phyloP scores from a whole-genome alignment of 2,797 vertebrate species.

The Myotis daubentonii region DNA sequence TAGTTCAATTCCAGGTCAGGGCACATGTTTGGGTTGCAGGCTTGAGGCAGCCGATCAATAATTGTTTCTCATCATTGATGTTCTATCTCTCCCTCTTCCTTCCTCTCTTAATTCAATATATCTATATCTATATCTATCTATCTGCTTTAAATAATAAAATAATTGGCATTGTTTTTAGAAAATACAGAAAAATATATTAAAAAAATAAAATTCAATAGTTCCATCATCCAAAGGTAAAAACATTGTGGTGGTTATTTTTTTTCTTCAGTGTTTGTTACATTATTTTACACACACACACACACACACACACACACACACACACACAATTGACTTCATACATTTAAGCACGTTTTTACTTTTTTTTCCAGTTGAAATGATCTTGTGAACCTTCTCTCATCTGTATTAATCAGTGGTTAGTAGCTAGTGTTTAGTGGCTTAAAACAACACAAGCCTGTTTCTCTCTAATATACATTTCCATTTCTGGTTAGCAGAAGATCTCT shows the following conservation, averaged over 20 bases:
- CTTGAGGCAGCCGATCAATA: too few relatives aligned
- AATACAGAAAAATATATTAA: neutral
- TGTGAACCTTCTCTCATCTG: neutral
- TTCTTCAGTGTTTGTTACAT: neutral
- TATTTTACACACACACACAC: neutral
- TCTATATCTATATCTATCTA: too few relatives aligned
- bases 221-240: neutral
- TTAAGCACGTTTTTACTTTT: neutral
- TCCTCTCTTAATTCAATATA: too few relatives aligned
- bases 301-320: accelerated
- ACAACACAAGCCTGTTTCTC: neutral
- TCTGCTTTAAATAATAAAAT: neutral
- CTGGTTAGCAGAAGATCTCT: slow-evolving; percentile 5
- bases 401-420: neutral
- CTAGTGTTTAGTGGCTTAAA: neutral
- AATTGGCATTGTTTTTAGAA: neutral
- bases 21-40: too few relatives aligned
- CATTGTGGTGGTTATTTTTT: neutral
- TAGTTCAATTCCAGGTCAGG: too few relatives aligned
- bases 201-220: neutral
- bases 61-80: too few relatives aligned
- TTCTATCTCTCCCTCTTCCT: too few relatives aligned
- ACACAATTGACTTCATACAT: neutral
- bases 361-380: neutral
- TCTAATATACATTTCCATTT: neutral